phyloP scores from a whole-genome alignment of 1,140 invertebrate genomes.

The Neodiprion fabricii region DNA sequence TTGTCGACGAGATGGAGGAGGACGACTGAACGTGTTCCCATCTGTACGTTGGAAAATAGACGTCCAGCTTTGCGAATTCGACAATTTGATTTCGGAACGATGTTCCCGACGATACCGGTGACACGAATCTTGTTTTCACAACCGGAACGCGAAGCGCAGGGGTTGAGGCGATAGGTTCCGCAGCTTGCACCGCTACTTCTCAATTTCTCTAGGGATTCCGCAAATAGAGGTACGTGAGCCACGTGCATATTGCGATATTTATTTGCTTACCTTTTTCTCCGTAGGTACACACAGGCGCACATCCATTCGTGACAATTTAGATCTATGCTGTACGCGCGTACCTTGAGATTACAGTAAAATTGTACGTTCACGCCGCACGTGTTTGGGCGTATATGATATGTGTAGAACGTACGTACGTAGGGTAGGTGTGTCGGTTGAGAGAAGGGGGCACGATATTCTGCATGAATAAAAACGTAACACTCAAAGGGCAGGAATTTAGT shows the following conservation, averaged over 20 bases:
- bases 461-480: not conserved
- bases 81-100: no score
- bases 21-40: no score
- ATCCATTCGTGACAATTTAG: not conserved
- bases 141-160: not conserved
- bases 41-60: no score
- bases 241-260: constrained; percentile 3
- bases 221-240: not conserved
- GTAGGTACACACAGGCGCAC: not conserved
- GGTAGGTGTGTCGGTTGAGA: no score
- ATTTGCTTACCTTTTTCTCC: not conserved
- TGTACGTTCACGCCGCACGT: not conserved
- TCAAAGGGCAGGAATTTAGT: not conserved
- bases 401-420: no score
- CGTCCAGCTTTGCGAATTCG: no score
- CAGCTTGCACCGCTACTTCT: not conserved
- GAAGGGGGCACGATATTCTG: no score
- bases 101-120: not conserved
- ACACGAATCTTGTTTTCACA: not conserved
- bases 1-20: no score
- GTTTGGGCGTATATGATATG: no score
- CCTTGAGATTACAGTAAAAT: not conserved
- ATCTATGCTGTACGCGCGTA: not conserved
- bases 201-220: constrained; percentile 5
- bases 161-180: not conserved